Percentiles rank a stretch among this genome's conserved stretches.
These are phyloP conservation scores for Volucella inanis DNA, from an alignment of 2,888 invertebrate genomes.

Conservation along the genomic window DNA sequence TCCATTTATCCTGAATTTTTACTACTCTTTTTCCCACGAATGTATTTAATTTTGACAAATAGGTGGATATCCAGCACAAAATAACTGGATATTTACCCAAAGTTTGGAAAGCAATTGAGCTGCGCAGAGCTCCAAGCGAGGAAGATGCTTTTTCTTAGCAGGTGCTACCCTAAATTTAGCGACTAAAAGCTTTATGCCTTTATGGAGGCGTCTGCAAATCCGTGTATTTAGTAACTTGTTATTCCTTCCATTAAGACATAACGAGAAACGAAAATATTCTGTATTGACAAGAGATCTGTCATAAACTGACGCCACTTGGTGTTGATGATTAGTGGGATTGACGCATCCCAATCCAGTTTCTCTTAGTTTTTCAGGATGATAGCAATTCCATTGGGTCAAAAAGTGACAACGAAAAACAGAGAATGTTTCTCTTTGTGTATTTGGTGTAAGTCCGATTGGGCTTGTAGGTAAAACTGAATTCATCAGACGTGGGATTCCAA, in stretches of 20 bases:
- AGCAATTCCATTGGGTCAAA: conserved; percentile 62
- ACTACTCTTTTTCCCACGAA: too few species aligned
- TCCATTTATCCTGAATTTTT: too few species aligned
- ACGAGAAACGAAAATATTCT: conserved; percentile 27
- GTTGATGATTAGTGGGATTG: conserved; percentile 15
- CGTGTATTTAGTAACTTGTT: conserved; percentile 24
- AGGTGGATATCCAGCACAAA: too few species aligned
- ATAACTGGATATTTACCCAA: too few species aligned
- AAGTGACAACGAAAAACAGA: conserved; percentile 40
- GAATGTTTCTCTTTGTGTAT: too few species aligned
- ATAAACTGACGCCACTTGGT: conserved; percentile 29
- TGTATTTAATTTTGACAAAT: too few species aligned
- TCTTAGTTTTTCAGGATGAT: conserved; percentile 65
- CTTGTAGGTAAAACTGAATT: background rate
- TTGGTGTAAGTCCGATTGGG: background rate
- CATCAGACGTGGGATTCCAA: background rate
- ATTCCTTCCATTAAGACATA: background rate
- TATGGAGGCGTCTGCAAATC: conserved; percentile 46
- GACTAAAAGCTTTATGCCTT: too few species aligned
- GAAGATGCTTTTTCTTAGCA: too few species aligned
- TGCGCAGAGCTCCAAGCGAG: too few species aligned
- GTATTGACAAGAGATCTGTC: conserved; percentile 9
- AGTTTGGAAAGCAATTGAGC: too few species aligned
- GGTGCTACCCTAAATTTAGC: too few species aligned
- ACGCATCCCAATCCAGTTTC: conserved; percentile 50